These are phyloP conservation scores for Erpornis zantholeuca DNA, from an alignment of 2,113 vertebrate genomes.

Conservation along the genomic window DNA sequence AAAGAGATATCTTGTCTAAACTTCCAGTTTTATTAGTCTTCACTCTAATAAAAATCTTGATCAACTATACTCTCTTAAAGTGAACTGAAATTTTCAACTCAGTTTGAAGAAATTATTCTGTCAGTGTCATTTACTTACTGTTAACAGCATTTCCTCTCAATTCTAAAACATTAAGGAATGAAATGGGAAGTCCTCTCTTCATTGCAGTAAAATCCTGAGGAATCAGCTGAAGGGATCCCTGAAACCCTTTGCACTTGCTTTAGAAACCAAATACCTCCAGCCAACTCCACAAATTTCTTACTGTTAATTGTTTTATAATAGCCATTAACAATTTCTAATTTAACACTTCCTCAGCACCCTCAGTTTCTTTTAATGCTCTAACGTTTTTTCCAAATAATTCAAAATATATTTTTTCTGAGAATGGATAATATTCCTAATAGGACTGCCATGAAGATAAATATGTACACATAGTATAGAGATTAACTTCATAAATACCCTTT, in stretches of 20 bases:
- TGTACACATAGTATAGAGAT: neutral
- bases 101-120: neutral
- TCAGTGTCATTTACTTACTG: neutral
- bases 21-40: neutral
- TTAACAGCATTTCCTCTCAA: neutral
- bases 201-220: neutral
- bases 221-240: neutral
- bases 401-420: neutral
- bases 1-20: neutral
- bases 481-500: neutral
- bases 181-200: neutral
- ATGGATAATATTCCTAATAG: neutral
- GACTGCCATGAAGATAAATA: neutral
- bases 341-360: neutral
- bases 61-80: neutral
- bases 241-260: neutral
- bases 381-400: neutral
- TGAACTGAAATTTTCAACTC: neutral
- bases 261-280: neutral
- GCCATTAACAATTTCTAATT: conserved; percentile 22
- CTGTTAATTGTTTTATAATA: conserved; percentile 8
- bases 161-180: neutral
- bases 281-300: neutral
- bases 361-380: neutral
- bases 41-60: neutral